Conservation (phyloP, 2,797 vertebrate species). For the Parotocinclus haroldoi region DNA sequence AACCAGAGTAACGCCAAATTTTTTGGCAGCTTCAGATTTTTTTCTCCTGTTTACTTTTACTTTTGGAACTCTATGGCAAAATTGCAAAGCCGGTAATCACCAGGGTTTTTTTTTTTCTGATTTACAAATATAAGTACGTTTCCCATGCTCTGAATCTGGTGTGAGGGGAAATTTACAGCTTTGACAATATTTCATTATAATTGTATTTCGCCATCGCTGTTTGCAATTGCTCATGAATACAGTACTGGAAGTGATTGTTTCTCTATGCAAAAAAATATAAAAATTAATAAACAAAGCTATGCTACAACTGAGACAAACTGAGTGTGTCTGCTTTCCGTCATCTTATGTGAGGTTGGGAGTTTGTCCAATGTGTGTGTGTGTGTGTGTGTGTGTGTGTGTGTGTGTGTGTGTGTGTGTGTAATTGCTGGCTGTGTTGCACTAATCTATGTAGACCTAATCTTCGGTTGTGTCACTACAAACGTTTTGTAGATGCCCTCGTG, state of each 20-base stretch:
- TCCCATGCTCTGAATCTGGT: constrained; percentile 70
- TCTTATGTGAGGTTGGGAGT: neutral
- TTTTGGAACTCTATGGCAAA: neutral
- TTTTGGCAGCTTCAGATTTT: constrained; percentile 6
- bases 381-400: too few relatives aligned
- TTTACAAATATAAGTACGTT: constrained; percentile 49
- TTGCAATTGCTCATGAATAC: constrained; percentile 75
- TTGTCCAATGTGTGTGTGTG: too few relatives aligned
- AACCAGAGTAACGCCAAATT: constrained; percentile 14
- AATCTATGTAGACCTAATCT: too few relatives aligned
- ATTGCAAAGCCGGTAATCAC: neutral
- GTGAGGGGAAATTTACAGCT: constrained; percentile 69
- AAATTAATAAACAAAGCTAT: constrained; percentile 85
- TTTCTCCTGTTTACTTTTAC: neutral
- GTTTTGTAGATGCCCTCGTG: too few relatives aligned
- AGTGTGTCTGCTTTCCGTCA: constrained; percentile 8
- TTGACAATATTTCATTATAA: constrained; percentile 80
- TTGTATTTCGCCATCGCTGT: constrained; percentile 79
- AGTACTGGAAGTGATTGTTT: constrained; percentile 84
- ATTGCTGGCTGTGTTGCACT: too few relatives aligned
- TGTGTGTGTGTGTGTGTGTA: too few relatives aligned
- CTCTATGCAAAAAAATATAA: constrained; percentile 86
- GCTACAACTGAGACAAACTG: constrained; percentile 70
- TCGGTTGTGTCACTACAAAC: too few relatives aligned
- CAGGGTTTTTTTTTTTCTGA: constrained; percentile 20